A percentile compares a stretch with the other conserved stretches of the same genome.
Conservation (phyloP, 2,888 invertebrate species). For the Zygothrica quintamaculata region DNA sequence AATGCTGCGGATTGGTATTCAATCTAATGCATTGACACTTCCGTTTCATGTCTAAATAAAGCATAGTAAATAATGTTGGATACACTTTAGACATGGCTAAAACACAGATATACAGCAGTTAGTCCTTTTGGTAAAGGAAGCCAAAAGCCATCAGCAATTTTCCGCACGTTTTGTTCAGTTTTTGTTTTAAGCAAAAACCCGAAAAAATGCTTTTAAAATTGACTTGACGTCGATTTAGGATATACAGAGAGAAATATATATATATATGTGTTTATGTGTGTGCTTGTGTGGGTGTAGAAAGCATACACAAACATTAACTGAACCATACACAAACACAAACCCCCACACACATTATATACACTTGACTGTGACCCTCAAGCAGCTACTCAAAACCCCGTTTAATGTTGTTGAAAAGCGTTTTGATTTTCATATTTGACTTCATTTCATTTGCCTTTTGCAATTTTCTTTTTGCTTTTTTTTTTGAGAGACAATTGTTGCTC, state of each 20-base stretch:
- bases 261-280: too few species aligned
- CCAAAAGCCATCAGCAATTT: constrained; percentile 61
- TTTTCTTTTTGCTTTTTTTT: constrained; percentile 46
- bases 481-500: constrained; percentile 60
- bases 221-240: constrained; percentile 35
- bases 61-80: constrained; percentile 49
- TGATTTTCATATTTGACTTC: constrained; percentile 66
- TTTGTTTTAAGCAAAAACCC: too few species aligned
- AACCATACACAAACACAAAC: too few species aligned
- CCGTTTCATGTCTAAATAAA: constrained; percentile 40
- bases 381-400: constrained; percentile 16
- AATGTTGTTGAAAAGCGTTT: constrained; percentile 58
- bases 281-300: too few species aligned
- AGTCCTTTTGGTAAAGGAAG: too few species aligned
- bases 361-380: constrained; percentile 22
- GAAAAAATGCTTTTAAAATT: constrained; percentile 65
- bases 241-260: too few species aligned
- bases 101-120: neutral
- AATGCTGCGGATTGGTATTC: neutral
- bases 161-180: constrained; percentile 73
- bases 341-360: constrained; percentile 23
- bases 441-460: constrained; percentile 40
- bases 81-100: too few species aligned
- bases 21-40: constrained; percentile 47
- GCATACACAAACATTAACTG: too few species aligned